Conservation (phyloP, 2,888 invertebrate genomes). For the Ischnus inquisitorius region DNA sequence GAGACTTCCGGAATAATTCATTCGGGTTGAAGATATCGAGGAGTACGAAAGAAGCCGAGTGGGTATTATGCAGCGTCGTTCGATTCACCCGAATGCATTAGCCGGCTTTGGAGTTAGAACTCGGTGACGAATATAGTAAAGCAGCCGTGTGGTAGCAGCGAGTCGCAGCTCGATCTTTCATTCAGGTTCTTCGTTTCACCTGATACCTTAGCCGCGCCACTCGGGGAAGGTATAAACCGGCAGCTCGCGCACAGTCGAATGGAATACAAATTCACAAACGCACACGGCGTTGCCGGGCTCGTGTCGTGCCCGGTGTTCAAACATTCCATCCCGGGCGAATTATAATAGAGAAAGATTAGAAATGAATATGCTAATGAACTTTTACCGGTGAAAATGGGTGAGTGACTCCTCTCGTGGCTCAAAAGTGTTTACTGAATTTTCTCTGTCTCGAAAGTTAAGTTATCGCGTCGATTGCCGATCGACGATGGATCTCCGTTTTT, state of each 20-base stretch:
- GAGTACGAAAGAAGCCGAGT: conserved; percentile 2
- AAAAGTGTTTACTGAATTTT: background rate
- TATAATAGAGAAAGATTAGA: conserved; percentile 52
- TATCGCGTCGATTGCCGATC: background rate
- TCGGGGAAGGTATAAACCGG: background rate
- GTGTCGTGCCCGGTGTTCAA: conserved; percentile 2
- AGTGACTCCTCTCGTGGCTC: background rate
- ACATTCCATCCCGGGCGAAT: conserved; percentile 52
- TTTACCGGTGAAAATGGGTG: conserved; percentile 28
- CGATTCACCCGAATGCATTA: conserved; percentile 3
- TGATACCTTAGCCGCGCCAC: conserved; percentile 18
- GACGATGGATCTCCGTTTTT: background rate
- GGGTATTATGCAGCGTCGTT: background rate
- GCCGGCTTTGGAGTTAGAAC: background rate
- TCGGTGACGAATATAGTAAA: conserved; percentile 22
- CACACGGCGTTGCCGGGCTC: background rate
- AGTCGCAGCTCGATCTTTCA: conserved; percentile 13
- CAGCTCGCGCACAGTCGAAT: background rate
- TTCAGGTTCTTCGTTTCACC: conserved; percentile 53
- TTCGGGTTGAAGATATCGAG: conserved; percentile 45
- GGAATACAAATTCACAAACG: background rate
- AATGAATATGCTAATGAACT: conserved; percentile 48
- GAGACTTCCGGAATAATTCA: conserved; percentile 61
- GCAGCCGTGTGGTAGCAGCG: background rate
- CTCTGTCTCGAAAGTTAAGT: background rate